Evolutionary conservation across 2,797 vertebrate genomes (phyloP), one percentile per base, ranked within the genome.

Genomic region (Anguilla megastoma): DNA sequence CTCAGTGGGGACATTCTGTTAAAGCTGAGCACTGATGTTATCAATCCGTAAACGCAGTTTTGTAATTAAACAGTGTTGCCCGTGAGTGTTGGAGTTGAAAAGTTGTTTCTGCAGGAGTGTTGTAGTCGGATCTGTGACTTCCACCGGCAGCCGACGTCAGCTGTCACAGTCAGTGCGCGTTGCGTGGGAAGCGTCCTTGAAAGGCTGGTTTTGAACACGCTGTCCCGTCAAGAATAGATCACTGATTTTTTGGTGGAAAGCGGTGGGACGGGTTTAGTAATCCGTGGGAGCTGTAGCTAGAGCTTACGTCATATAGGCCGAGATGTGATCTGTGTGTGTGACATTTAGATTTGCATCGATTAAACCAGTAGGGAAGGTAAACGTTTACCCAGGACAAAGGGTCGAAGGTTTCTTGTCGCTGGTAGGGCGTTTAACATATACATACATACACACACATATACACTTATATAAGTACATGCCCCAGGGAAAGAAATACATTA

Each of bases 1-100:
- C 24, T 94, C 92, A 82, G 87, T 9, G 18, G 45, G 41, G 79
- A 71, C 89, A 90, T 92, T 92, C 93, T 94, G 93, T 94, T 93
- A 92, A 90, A 90, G 87, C 60, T 71, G 45, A 82, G 14, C 90
- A 56, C 60, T 33, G 94, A 95, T 95, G 90, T 87, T 94, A 94
- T 95, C 69, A 52, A 80, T 33, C n/a, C 12, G 66, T n/a, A 66
- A 24, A 52, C 10, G 71, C 79, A 50, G 21, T 24, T 27, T 41
- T 45, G n/a, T 24, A 69, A 50, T 86, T 76, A 45, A 80, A 83
- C 3, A 8, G 58, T 45, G 48, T 71, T n/a, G 21, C 79, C 7
- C 45, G 79, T n/a, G 45, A 50, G 45, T 50, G 5, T 3, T 2
- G 18, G 14, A 56, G 63, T 66, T 66, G 41, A 45, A 82, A 48